Evolutionary conservation across 2,888 invertebrate genomes (phyloP), one percentile per base, ranked within the genome.

Genomic region (Drosophila birchii): DNA sequence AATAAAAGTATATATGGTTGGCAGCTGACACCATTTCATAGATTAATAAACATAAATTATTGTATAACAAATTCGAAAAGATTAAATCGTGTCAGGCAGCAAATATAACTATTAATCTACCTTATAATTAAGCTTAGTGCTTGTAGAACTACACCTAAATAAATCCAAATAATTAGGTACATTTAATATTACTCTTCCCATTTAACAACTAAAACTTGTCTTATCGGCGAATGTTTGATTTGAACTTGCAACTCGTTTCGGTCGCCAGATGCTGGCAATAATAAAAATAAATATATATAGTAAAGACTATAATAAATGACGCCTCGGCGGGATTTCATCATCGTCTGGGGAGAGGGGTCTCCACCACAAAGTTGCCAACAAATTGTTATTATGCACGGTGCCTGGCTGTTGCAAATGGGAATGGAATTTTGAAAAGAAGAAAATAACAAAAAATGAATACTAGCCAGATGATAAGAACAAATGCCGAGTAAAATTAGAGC

Each of bases 401-500:
- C 45, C 45, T 38, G 47, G 14, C 44, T 59, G 58, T 39, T 47
- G 63, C 32, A 58, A 45, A 45, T 59, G 20, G 26, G n/a, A 59
- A 45, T 38, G 58, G 62, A 62, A 64, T 64, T 26, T 8, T 6
- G 18, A 41, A 9, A 18, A 18, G 18, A 39, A 53, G 20, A n/a
- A 62, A 61, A 43, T 32, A 62, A 43, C 23, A 49, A 18, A 32
- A 18, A n/a, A 49, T 12, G 18, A 4, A 4, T 23, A 20, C 20
- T 20, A 20, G 29, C 29, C 29, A 2, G 43, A 60, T 49, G 53
- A 63, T 53, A 63, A 66, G 53, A 66, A 12, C 8, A 75, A 85
- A 84, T 44, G 49, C 47, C 79, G 71, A 68, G 68, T 63, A 68
- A 71, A 73, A 53, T 55, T 23, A 29, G 26, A 36, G 38, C 36